Evolutionary conservation across 2,797 vertebrate genomes (phyloP), one percentile per base, ranked within the genome.

Genomic region (Anguilla anguilla): DNA sequence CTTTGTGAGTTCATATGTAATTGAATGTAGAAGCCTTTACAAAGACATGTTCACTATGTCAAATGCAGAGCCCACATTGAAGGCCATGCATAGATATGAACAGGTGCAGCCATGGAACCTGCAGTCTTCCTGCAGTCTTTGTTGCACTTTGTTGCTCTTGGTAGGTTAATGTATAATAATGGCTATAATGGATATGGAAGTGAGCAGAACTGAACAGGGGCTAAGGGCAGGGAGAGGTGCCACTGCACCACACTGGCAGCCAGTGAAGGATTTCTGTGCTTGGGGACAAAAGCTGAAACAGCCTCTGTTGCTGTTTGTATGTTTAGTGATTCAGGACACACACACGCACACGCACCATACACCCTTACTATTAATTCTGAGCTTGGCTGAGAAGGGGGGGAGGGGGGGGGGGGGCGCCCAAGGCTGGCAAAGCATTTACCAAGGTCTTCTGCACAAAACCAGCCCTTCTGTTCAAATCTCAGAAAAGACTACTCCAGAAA

Each of bases 171-270:
- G 7, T 72, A 35, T 72, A 28, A 72, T 11, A 35, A 35, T 72
- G 57, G 57, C 11, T 35, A 72, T 31, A 28, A 31, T 72, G 28
- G 28, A 13, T 72, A 13, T 31, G n/a, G 13, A 31, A 35, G 28
- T 72, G 28, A 72, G 69, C 43, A 83, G 35, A 95, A 91, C 90
- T 84, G 94, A 95, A 94, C 92, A 95, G 93, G 91, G 88, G 90
- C 92, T 93, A 93, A 69, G 53, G 85, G 51, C 39, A 43, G 39
- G 22, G n/a, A 53, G 17, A 46, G 83, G 90, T 86, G 31, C 43
- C 28, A 17, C 25, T 85, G 59, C 81, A 35, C 22, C 2, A 61
- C 22, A 59, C 69, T 81, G 59, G n/a, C 19, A 72, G 59, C 67
- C 79, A 67, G 57, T 13, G 13, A 31, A 57, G 61, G 67, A 51